A percentile compares a stretch with the other conserved stretches of the same genome.
Conservation (phyloP, 2,888 invertebrate genomes). For the Hypomecis atomaria region DNA sequence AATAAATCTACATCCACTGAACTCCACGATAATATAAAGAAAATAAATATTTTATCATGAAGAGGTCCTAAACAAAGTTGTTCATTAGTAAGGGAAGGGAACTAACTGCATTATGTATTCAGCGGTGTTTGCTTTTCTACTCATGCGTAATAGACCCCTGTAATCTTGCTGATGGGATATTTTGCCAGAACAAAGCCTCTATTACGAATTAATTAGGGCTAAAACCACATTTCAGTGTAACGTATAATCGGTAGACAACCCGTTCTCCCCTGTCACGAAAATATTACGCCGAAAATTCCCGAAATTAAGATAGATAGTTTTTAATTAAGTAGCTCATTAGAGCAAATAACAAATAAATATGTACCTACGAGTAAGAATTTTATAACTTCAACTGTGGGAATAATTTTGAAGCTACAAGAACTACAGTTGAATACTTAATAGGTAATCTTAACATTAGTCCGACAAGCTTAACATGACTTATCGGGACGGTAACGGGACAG, state of each 20-base stretch:
- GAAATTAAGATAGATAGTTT: too few relatives aligned
- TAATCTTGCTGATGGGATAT: slow-evolving; percentile 33
- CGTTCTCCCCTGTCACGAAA: too few relatives aligned
- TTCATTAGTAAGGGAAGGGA: slow-evolving; percentile 32
- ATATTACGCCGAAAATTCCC: too few relatives aligned
- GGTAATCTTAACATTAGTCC: too few relatives aligned
- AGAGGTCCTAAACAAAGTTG: slow-evolving; percentile 23
- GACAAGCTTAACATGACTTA: too few relatives aligned
- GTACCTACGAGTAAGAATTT: too few relatives aligned
- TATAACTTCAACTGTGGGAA: too few relatives aligned
- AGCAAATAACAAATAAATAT: too few relatives aligned
- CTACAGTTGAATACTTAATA: too few relatives aligned
- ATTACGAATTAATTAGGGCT: slow-evolving; percentile 12
- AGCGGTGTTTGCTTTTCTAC: slow-evolving; percentile 33
- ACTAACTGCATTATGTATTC: slow-evolving; percentile 34
- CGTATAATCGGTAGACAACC: neutral
- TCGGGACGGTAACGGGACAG: too few relatives aligned
- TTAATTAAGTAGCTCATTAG: too few relatives aligned
- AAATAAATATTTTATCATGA: slow-evolving; percentile 7
- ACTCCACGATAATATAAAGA: neutral
- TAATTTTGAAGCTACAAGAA: too few relatives aligned
- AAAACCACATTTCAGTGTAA: neutral
- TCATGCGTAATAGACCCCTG: slow-evolving; percentile 29
- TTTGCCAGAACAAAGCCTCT: slow-evolving; percentile 33
- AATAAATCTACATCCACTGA: neutral